Evolutionary conservation across 2,888 invertebrate species (phyloP).

Genomic region (Lasius fuliginosus): DNA sequence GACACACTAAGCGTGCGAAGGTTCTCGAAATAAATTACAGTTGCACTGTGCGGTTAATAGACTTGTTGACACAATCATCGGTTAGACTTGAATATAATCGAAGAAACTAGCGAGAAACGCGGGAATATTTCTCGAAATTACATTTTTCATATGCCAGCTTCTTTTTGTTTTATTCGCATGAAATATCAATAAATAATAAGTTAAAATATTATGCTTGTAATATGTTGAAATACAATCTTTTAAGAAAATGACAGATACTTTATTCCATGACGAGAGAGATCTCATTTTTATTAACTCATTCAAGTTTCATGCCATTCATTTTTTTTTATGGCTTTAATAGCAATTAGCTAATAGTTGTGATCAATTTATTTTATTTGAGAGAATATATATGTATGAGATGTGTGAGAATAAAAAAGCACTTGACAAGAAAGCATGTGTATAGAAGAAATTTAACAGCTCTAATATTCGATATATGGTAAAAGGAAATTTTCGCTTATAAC

Average conservation of each 20-base stretch:
- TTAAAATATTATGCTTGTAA: not conserved
- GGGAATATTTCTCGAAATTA: not conserved
- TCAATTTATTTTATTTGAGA: not conserved
- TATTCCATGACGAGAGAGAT: not conserved
- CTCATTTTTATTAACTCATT: not conserved
- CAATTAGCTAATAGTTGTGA: not conserved
- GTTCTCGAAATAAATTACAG: constrained; percentile 43
- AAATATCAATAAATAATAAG: not conserved
- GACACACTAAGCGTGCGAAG: constrained; percentile 18
- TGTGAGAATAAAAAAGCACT: not conserved
- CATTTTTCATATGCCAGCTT: not conserved
- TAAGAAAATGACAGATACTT: not conserved
- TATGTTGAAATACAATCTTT: not conserved
- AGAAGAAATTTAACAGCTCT: not conserved
- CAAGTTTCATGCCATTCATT: not conserved
- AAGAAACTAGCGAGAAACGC: not conserved
- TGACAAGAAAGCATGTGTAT: not conserved
- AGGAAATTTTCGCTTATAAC: not conserved
- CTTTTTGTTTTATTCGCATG: not conserved
- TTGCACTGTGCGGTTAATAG: constrained; percentile 32
- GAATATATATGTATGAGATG: not conserved
- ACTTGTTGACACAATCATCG: constrained; percentile 40
- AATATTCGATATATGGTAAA: not conserved
- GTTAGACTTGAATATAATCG: constrained; percentile 1
- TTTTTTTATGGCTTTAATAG: not conserved